Evolutionary conservation across 2,113 vertebrate species (phyloP), one percentile per base, ranked within the genome.

Genomic region (Alouatta palliata): DNA sequence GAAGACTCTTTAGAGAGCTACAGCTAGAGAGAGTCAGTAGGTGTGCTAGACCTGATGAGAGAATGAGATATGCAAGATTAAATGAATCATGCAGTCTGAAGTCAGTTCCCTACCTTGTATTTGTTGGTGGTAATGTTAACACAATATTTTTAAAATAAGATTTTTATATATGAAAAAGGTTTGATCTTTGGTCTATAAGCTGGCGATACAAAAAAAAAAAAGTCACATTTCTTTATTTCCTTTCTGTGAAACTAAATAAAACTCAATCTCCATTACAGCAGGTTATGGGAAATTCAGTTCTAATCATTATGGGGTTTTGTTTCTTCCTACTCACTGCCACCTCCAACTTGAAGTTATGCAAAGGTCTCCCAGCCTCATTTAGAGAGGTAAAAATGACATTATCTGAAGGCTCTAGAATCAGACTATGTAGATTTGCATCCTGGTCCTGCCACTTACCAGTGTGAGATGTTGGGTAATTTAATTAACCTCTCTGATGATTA

Each of bases 211-310:
- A 89, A 54, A 91, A 86, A 54, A 91, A 43, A 43, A 81, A 56
- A 21, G 45, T 43, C 70, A 76, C 76, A 45, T 96, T 64, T 94
- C 32, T 95, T 95, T 61, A 61, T 90, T 91, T 86, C 16, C 79
- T 85, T 96, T 71, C 45, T 79, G 71, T 58, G 37, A 91, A 73
- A 4, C 20, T 66, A 89, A 95, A 52, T 93, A 64, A 93, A 96
- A 73, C 54, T 68, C 52, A 73, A 73, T 93, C 45, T 93, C 35
- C 71, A 25, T 93, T 58, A 37, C 87, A 81, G 49, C 35, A 76
- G 64, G 35, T 45, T 71, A 16, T 66, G 21, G 32, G 20, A 91
- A 92, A 93, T 70, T 56, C 52, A 35, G 2, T 94, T 86, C 71
- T 64, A 47, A 49, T 88, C 40, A 37, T 85, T 20, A 4, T 14